Evolutionary conservation across 2,888 invertebrate genomes (phyloP), one percentile per base, ranked within the genome.

Genomic region (Thymelicus acteon): DNA sequence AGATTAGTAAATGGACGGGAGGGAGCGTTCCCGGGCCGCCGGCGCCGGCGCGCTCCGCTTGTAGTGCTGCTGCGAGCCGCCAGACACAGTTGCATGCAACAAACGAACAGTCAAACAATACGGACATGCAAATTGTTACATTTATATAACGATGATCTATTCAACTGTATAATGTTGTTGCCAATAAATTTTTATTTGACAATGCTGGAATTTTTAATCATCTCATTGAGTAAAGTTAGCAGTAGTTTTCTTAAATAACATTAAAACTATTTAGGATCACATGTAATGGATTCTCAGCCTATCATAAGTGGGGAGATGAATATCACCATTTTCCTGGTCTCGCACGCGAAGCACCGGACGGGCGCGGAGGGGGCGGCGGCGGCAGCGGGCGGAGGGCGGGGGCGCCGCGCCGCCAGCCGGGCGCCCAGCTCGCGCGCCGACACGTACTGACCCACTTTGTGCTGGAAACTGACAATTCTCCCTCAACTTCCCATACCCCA

Each of bases 321-420:
- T 60, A 58, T 49, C 47, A 78, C 80, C 75, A 72, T 63, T 67
- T 77, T 78, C 52, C 84, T 87, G 37, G 82, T 71, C 10, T 91
- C 87, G 75, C 93, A 93, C 3, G 93, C 93, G 76, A 87, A 92
- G 76, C 93, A 93, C 77, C 85, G 89, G 73, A 83, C 87, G 74
- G 85, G 81, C 72, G 69, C 69, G 76, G 62, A 31, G 49, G 83
- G 84, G 37, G 82, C 73, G 0, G 81, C 1, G 80, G 75, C 2
- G 77, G 80, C 2, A 79, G 76, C 15, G 79, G 77, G 15, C 15
- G 10, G 54, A 76, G 15, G 7, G 6, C 62, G 54, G 76, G 15
- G 7, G 3, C 62, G 49, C 72, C 19, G 72, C 47, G 67, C 15
- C 84, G 80, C n/a, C n/a, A 84, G 80, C n/a, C 88, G 88, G 74